phyloP scores from a whole-genome alignment of 2,888 invertebrate species.

The Pecten maximus region DNA sequence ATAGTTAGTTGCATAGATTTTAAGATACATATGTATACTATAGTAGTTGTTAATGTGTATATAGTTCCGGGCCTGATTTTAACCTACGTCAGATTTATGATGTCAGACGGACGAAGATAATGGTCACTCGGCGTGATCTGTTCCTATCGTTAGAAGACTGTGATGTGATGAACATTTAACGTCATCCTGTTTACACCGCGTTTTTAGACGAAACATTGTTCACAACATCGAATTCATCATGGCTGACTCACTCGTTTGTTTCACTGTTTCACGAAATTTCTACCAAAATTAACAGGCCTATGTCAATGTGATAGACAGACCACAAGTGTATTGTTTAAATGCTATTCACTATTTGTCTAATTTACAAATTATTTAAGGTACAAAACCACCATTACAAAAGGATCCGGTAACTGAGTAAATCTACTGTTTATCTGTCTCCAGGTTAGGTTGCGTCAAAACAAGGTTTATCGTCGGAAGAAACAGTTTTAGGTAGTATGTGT shows the following conservation, averaged over 20 bases:
- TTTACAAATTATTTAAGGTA: slow-evolving; percentile 18
- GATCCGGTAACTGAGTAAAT: neutral
- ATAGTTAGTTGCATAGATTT: no score
- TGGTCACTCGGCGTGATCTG: neutral
- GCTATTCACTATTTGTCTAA: neutral
- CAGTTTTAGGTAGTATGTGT: slow-evolving; percentile 4
- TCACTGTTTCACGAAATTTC: neutral
- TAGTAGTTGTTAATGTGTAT: no score
- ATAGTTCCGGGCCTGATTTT: no score
- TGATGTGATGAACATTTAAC: neutral
- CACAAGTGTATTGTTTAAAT: neutral
- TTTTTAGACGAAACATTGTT: neutral
- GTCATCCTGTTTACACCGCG: neutral
- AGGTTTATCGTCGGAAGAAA: neutral
- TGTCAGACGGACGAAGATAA: neutral
- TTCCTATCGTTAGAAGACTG: neutral
- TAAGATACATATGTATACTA: no score
- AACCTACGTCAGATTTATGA: neutral
- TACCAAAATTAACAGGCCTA: neutral
- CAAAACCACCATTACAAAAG: neutral
- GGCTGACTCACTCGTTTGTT: slow-evolving; percentile 2
- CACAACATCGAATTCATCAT: neutral
- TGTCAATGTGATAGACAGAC: neutral
- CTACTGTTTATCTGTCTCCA: neutral
- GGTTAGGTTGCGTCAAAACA: neutral